These are phyloP conservation scores for Selenia dentaria DNA, from an alignment of 2,888 invertebrate species.

Conservation along the genomic window DNA sequence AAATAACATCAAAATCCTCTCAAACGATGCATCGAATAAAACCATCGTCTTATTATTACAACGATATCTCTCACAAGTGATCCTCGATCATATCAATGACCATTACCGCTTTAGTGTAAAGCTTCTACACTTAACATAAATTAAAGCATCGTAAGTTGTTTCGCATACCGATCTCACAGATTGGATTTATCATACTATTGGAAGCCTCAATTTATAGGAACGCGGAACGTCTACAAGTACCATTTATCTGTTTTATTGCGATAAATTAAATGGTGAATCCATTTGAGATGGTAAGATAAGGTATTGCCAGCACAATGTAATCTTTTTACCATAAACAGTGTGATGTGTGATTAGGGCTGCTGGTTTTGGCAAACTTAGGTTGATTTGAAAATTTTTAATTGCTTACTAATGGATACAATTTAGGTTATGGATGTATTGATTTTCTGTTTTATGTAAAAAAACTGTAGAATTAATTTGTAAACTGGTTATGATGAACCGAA, in stretches of 20 bases:
- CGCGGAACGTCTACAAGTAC: constrained; percentile 71
- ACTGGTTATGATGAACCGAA: no score
- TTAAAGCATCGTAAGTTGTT: constrained; percentile 46
- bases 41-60: constrained; percentile 11
- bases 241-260: constrained; percentile 79
- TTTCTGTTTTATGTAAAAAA: no score
- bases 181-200: constrained; percentile 44
- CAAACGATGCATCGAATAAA: constrained; percentile 6
- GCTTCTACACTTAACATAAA: constrained; percentile 46
- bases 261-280: constrained; percentile 78
- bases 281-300: constrained; percentile 76
- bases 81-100: constrained; percentile 32
- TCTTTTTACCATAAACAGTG: constrained; percentile 81
- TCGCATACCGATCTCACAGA: constrained; percentile 53
- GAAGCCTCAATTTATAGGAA: constrained; percentile 61
- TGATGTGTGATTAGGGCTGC: constrained; percentile 51
- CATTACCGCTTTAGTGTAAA: constrained; percentile 46
- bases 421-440: no score
- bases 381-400: no score
- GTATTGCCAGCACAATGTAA: constrained; percentile 78
- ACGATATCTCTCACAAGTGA: constrained; percentile 12
- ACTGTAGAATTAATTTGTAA: no score
- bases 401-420: no score
- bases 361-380: background rate
- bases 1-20: constrained; percentile 10